Conservation (phyloP, 2,797 vertebrate species). For the Sylvilagus floridanus region DNA sequence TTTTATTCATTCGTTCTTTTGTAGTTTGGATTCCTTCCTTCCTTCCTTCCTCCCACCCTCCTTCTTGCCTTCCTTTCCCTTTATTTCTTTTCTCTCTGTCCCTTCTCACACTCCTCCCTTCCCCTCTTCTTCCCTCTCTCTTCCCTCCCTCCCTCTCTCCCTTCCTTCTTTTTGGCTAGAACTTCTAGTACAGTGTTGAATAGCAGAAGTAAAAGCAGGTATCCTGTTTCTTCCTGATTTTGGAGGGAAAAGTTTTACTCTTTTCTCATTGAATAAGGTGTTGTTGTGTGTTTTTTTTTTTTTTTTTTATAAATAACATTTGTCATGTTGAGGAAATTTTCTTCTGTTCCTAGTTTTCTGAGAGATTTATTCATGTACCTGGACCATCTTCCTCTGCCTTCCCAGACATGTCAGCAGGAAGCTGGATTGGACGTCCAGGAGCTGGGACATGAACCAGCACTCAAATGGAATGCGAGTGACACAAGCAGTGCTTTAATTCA, state of each 20-base stretch:
- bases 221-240: constrained; percentile 14
- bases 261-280: neutral
- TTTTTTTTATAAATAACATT: neutral
- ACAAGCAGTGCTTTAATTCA: no score
- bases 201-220: neutral
- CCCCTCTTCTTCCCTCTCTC: no score
- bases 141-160: no score
- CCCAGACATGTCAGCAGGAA: no score
- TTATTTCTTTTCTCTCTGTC: no score
- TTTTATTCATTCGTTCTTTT: neutral
- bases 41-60: no score
- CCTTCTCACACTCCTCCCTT: no score
- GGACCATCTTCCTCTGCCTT: no score
- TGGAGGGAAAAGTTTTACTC: neutral
- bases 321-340: neutral
- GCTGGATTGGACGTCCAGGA: no score
- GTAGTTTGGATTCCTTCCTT: neutral
- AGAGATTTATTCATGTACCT: constrained; percentile 9
- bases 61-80: no score
- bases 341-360: constrained; percentile 2
- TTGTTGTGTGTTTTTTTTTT: neutral
- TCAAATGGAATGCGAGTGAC: no score
- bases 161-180: neutral
- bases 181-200: neutral
- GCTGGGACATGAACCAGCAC: no score